A percentile compares a stretch with the other conserved stretches of the same genome.
These are phyloP conservation scores for Abrostola triplasia DNA, from an alignment of 2,888 invertebrate genomes.

Conservation along the genomic window DNA sequence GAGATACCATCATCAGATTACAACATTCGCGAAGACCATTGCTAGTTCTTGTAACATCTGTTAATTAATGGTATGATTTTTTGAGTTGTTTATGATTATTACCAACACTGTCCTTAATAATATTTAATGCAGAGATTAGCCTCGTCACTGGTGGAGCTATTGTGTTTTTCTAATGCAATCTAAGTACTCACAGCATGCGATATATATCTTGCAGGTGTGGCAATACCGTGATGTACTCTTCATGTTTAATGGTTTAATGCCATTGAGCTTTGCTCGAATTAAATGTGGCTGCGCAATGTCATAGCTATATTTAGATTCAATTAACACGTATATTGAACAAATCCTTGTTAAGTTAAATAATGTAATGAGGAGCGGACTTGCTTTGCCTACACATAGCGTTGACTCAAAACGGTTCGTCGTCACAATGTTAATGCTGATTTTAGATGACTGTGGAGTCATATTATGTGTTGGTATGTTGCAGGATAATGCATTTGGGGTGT, in stretches of 20 bases:
- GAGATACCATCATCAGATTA: conserved; percentile 1
- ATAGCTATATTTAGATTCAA: conserved; percentile 13
- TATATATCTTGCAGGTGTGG: conserved; percentile 72
- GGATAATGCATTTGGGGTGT: conserved; percentile 77
- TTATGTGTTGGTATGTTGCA: conserved; percentile 57
- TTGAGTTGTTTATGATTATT: too few relatives aligned
- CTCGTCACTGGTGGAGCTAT: conserved; percentile 65
- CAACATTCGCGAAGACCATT: not conserved
- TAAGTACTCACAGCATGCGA: conserved; percentile 75
- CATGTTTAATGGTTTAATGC: conserved; percentile 53
- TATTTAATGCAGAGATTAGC: conserved; percentile 56
- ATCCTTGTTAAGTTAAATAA: too few relatives aligned
- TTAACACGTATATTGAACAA: not conserved
- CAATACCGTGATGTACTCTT: conserved; percentile 67
- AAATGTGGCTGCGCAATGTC: conserved; percentile 23
- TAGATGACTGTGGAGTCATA: conserved; percentile 24
- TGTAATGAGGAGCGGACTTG: not conserved
- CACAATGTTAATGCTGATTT: conserved; percentile 12
- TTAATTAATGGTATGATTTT: not conserved
- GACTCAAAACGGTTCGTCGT: conserved; percentile 4
- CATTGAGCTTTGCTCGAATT: conserved; percentile 34
- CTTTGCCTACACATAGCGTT: not conserved
- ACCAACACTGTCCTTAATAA: too few relatives aligned
- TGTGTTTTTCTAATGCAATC: conserved; percentile 79
- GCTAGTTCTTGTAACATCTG: not conserved